These are phyloP conservation scores for Limenitis camilla DNA, from an alignment of 2,888 invertebrate species.

Conservation along the genomic window DNA sequence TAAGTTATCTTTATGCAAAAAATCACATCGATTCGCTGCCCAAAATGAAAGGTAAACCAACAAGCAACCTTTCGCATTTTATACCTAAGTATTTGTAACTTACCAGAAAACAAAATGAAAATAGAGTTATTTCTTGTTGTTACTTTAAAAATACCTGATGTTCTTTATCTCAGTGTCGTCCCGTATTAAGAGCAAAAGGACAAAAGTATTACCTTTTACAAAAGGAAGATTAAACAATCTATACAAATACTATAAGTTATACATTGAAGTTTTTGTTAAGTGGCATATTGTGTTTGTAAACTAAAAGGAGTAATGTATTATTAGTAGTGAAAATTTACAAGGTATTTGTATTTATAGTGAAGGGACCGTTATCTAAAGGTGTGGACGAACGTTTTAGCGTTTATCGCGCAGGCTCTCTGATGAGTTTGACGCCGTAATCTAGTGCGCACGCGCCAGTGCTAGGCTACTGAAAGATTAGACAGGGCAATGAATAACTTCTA, in stretches of 20 bases:
- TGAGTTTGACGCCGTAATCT: conserved; percentile 49
- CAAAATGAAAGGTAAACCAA: too few relatives aligned
- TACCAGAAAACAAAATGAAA: too few relatives aligned
- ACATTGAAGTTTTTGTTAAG: not conserved
- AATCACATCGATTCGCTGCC: too few relatives aligned
- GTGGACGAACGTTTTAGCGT: conserved; percentile 48
- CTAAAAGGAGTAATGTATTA: not conserved
- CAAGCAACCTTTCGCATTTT: too few relatives aligned
- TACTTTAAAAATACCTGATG: conserved; percentile 1
- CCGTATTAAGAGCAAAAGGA: conserved; percentile 8
- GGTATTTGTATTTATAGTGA: conserved; percentile 5
- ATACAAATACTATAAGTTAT: not conserved
- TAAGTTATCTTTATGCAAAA: too few relatives aligned
- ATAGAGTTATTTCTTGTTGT: not conserved
- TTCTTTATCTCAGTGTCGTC: not conserved
- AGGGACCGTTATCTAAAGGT: conserved; percentile 23
- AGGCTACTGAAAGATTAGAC: conserved; percentile 3
- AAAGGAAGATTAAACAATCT: not conserved
- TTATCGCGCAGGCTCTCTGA: conserved; percentile 44
- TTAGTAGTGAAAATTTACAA: not conserved
- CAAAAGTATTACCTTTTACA: conserved; percentile 2
- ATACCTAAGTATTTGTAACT: too few relatives aligned
- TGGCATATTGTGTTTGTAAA: not conserved
- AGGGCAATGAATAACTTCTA: too few relatives aligned
- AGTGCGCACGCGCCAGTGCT: conserved; percentile 48